Evolutionary conservation across 2,888 invertebrate genomes (phyloP).

Genomic region (Pharmacophagus antenor): DNA sequence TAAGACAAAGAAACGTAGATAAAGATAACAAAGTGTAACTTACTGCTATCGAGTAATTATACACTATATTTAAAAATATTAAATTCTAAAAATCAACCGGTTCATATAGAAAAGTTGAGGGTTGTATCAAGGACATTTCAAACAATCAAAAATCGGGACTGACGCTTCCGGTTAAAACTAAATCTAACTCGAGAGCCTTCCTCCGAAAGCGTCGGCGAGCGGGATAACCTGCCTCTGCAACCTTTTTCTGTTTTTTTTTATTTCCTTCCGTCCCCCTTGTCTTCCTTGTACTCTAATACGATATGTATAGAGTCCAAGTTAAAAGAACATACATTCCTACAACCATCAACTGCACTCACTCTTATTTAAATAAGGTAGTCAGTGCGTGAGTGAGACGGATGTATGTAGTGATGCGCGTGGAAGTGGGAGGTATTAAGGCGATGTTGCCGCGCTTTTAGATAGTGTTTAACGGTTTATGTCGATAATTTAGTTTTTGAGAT

Average conservation of each 20-base stretch:
- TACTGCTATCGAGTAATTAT: too few species aligned
- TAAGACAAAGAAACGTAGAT: too few species aligned
- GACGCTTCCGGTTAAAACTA: slow-evolving; percentile 65
- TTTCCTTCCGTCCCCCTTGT: slow-evolving; percentile 34
- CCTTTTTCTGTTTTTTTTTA: slow-evolving; percentile 64
- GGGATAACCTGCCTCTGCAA: slow-evolving; percentile 60
- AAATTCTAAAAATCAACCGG: not conserved
- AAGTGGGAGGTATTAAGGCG: slow-evolving; percentile 56
- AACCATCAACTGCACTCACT: slow-evolving; percentile 59
- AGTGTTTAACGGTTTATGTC: slow-evolving; percentile 47
- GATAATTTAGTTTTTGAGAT: slow-evolving; percentile 23
- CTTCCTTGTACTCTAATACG: slow-evolving; percentile 44
- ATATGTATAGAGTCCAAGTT: slow-evolving; percentile 48
- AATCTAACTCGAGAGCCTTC: slow-evolving; percentile 64
- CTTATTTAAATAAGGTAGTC: slow-evolving; percentile 80
- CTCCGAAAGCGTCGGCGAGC: slow-evolving; percentile 52
- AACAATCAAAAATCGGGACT: slow-evolving; percentile 51
- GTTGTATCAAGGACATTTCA: slow-evolving; percentile 32
- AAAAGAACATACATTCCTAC: slow-evolving; percentile 35
- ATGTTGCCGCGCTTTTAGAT: slow-evolving; percentile 67
- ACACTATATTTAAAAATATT: too few species aligned
- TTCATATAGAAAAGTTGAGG: slow-evolving; percentile 7
- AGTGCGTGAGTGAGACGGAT: slow-evolving; percentile 58
- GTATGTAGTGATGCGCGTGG: slow-evolving; percentile 52
- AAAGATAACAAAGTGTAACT: too few species aligned